Conservation (phyloP, 92 coral and sea anemone species). For the Palythoa grandis region DNA sequence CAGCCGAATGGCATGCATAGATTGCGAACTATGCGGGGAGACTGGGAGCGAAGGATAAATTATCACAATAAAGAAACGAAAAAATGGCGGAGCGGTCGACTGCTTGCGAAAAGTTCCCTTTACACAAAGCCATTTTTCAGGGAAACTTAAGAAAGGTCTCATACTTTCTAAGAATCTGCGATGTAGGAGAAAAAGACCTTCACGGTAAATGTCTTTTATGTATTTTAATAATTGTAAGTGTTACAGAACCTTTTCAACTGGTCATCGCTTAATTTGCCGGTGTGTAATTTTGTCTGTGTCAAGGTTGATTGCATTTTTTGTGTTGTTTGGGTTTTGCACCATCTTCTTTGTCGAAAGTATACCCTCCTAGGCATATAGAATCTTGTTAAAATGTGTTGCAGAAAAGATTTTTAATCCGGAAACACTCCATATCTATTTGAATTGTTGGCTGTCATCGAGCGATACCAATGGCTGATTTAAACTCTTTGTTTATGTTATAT, state of each 20-base stretch:
- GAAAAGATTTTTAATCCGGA: slow-evolving; percentile 21
- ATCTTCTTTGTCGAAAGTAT: neutral
- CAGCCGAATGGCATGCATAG: slow-evolving; percentile 12
- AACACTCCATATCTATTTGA: slow-evolving; percentile 9
- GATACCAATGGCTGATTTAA: neutral
- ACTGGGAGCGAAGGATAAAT: slow-evolving; percentile 7
- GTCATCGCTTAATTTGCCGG: neutral
- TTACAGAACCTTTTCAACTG: neutral
- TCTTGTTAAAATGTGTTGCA: neutral
- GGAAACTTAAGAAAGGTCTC: slow-evolving; percentile 97
- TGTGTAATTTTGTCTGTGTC: slow-evolving; percentile 1
- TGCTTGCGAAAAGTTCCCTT: slow-evolving; percentile 80
- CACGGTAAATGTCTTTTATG: slow-evolving; percentile 68
- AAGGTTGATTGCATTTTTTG: slow-evolving; percentile 15
- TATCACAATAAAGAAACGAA: neutral
- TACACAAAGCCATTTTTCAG: slow-evolving; percentile 95
- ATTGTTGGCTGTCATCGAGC: neutral
- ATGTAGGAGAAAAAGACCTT: slow-evolving; percentile 82
- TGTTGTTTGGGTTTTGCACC: neutral
- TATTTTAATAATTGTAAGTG: neutral
- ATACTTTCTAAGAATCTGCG: slow-evolving; percentile 72
- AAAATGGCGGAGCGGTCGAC: slow-evolving; percentile 51
- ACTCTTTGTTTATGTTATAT: slow-evolving; percentile 16
- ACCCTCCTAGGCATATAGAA: neutral
- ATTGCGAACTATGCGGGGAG: neutral